phyloP scores from a whole-genome alignment of 2,888 invertebrate species.

The Cylloceria caligata region DNA sequence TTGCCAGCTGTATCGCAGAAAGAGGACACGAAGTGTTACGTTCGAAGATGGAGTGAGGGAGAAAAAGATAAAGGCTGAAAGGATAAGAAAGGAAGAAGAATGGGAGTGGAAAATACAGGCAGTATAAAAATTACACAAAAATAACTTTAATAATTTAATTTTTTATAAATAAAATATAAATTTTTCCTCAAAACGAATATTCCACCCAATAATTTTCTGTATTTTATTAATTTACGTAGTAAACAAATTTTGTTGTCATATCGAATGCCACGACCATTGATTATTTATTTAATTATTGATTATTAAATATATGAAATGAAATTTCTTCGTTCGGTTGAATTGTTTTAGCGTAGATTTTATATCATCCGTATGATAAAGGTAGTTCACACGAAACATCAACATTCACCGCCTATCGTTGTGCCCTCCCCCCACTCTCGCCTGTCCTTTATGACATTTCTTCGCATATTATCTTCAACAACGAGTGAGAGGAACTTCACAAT shows the following conservation, averaged over 20 bases:
- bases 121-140: conserved; percentile 37
- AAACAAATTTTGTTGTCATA: too few species aligned
- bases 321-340: background rate
- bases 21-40: conserved; percentile 45
- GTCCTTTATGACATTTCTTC: conserved; percentile 62
- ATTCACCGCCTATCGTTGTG: conserved; percentile 28
- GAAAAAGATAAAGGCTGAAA: conserved; percentile 20
- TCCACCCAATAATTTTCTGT: too few species aligned
- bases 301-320: background rate
- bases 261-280: too few species aligned
- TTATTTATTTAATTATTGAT: too few species aligned
- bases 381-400: conserved; percentile 24
- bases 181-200: background rate
- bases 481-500: conserved; percentile 63
- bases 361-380: conserved; percentile 7
- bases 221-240: too few species aligned
- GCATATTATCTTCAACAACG: conserved; percentile 55
- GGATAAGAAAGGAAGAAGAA: conserved; percentile 30
- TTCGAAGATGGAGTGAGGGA: conserved; percentile 40
- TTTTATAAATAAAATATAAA: background rate
- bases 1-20: conserved; percentile 41
- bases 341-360: background rate
- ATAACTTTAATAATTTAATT: background rate
- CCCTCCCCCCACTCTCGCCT: background rate
- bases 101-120: conserved; percentile 40